phyloP scores from a whole-genome alignment of 2,113 vertebrate species.

The Cygnus buccinator region DNA sequence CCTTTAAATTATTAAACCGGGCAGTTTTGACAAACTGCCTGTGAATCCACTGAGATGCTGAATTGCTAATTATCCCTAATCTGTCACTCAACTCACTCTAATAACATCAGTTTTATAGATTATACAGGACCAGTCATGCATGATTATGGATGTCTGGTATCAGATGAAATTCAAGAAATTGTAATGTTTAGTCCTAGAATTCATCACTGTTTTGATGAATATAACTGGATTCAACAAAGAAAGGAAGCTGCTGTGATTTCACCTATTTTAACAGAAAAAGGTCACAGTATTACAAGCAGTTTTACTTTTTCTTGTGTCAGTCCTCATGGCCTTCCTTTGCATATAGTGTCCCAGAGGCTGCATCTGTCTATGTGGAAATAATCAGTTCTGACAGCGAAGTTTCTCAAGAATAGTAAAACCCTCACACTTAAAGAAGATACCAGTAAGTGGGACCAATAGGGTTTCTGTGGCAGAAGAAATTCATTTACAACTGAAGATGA shows the following conservation, averaged over 20 bases:
- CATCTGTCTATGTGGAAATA: neutral
- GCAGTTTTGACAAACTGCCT: neutral
- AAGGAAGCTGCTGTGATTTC: neutral
- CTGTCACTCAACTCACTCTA: constrained; percentile 8
- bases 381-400: neutral
- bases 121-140: neutral
- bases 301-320: neutral
- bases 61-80: constrained; percentile 7
- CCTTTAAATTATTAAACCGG: neutral
- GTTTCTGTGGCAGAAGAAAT: neutral
- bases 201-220: neutral
- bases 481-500: neutral
- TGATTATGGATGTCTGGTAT: neutral
- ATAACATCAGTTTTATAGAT: neutral
- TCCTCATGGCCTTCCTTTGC: neutral
- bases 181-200: neutral
- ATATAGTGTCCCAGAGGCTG: neutral
- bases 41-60: neutral
- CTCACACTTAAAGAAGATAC: neutral
- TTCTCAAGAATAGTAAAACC: neutral
- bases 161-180: neutral
- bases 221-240: neutral
- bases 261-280: neutral
- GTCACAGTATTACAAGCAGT: neutral
- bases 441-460: neutral